phyloP scores from a whole-genome alignment of 1,140 invertebrate species.

The Megathymus violae region DNA sequence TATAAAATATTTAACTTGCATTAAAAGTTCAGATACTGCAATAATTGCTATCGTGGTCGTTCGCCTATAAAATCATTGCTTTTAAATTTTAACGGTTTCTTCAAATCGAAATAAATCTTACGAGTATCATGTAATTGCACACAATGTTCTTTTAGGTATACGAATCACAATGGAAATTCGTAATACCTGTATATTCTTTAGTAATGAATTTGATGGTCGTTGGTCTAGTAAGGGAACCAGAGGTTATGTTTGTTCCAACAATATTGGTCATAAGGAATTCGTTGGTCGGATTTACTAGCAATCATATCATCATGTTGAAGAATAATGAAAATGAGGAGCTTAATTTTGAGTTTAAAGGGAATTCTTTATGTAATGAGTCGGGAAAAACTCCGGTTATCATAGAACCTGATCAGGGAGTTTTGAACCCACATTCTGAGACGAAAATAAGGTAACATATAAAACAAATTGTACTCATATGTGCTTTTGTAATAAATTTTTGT shows the following conservation, averaged over 20 bases:
- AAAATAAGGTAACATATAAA: conserved; percentile 63
- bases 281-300: conserved; percentile 65
- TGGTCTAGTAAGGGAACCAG: conserved; percentile 69
- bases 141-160: conserved; percentile 51
- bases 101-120: too few species aligned
- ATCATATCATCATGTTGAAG: conserved; percentile 57
- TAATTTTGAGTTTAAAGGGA: conserved; percentile 74
- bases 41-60: too few species aligned
- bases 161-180: conserved; percentile 74
- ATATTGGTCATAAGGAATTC: conserved; percentile 71
- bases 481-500: too few species aligned
- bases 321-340: conserved; percentile 68
- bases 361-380: conserved; percentile 70
- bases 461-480: too few species aligned
- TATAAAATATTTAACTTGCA: too few species aligned
- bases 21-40: too few species aligned
- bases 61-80: too few species aligned
- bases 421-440: conserved; percentile 66
- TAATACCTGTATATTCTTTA: conserved; percentile 56
- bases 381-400: conserved; percentile 68
- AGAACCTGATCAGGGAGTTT: conserved; percentile 58
- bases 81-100: too few species aligned
- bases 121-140: too few species aligned
- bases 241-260: conserved; percentile 67
- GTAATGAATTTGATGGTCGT: conserved; percentile 64